phyloP scores from a whole-genome alignment of 2,888 invertebrate genomes.

The Sipha maydis region DNA sequence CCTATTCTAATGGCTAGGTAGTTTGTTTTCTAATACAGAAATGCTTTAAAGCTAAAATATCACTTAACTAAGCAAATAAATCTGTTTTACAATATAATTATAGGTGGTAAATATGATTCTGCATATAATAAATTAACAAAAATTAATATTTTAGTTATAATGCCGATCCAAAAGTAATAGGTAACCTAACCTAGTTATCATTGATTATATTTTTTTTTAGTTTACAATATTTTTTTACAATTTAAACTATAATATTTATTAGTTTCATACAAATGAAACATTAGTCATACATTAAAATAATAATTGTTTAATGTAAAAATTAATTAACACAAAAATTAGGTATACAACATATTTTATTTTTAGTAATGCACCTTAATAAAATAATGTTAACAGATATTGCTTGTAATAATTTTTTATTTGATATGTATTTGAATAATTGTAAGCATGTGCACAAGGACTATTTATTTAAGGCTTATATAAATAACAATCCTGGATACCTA shows the following conservation, averaged over 20 bases:
- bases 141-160: conserved; percentile 34
- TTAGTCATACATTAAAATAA: conserved; percentile 41
- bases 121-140: conserved; percentile 39
- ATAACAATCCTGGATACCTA: background rate
- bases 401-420: conserved; percentile 41
- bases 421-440: conserved; percentile 51
- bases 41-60: conserved; percentile 51
- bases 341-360: conserved; percentile 37
- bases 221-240: conserved; percentile 43
- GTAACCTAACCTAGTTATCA: conserved; percentile 32
- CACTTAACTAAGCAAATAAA: conserved; percentile 33
- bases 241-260: conserved; percentile 28
- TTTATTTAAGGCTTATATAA: background rate
- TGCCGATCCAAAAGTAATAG: conserved; percentile 32
- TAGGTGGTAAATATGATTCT: conserved; percentile 21
- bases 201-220: conserved; percentile 29
- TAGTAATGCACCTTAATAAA: background rate
- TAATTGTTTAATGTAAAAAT: conserved; percentile 25
- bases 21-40: conserved; percentile 35
- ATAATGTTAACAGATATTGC: conserved; percentile 48
- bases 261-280: conserved; percentile 23
- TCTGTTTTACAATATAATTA: conserved; percentile 51
- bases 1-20: conserved; percentile 34
- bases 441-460: conserved; percentile 35
- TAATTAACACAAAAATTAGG: conserved; percentile 27